Base-by-base conservation (phyloP, 2,888 invertebrate species). In the Himalopsyche tibetana region DNA sequence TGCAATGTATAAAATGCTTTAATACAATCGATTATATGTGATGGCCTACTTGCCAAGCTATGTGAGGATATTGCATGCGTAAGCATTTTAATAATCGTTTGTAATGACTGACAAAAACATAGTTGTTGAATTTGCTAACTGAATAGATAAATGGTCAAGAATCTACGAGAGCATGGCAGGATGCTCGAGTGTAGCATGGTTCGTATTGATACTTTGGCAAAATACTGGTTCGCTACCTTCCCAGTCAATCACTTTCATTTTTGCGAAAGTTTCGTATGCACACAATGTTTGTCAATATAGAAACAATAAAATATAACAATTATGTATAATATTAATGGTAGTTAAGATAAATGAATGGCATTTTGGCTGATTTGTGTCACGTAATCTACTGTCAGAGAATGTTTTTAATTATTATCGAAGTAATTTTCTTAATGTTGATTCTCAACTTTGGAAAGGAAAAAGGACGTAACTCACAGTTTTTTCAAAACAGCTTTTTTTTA, bases 241-340 rank as follows among this genome's bases (percentile, higher is more conserved):
- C 28, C 28, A 69, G 28, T 28, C 36, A 69, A 69, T 74, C 74
- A 74, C 74, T 74, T 74, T 74, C 74, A 74, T 74, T 74, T 74
- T 74, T 74, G 74, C 74, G 74, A 74, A 74, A 74, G 74, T 74
- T 74, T 74, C 15, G 74, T 36, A 5, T 74, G 74, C 74, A 38
- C 8, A 11, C 69, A 69, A 12, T 12, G 1, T 74, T 74, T 74
- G 15, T 74, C 74, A 74, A 74, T 38, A 15, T 15, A 38, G 74
- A 74, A 74, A 74, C 74, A 74, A 74, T 74, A 74, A 74, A 74
- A 74, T 74, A 38, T 74, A 74, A 74, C 38, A 74, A 74, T 74
- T 74, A 74, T 38, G 74, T 74, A 12, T 74, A 36, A 6, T 74
- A 74, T 74, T 74, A 74, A 74, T 74, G 74, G 12, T 38, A 28